These are phyloP conservation scores for Mnemiopsis leidyi DNA, from an alignment of 37 sponge, comb jelly and placozoan species.

Conservation along the genomic window DNA sequence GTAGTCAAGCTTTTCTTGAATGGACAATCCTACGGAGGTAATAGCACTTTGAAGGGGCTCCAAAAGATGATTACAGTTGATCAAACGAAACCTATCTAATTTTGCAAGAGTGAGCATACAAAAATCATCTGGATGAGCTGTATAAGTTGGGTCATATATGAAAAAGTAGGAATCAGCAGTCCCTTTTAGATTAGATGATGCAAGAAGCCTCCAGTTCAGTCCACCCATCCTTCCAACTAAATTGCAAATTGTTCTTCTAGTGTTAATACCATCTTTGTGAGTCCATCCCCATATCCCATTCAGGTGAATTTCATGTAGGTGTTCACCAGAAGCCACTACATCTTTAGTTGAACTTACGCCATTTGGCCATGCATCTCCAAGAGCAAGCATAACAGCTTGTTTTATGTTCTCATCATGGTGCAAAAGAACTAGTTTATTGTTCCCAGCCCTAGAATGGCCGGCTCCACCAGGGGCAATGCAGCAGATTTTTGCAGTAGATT, in stretches of 20 bases:
- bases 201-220: conserved; percentile 30
- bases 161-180: neutral
- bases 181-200: conserved; percentile 3
- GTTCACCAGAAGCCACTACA: neutral
- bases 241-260: conserved; percentile 16
- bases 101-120: neutral
- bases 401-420: conserved; percentile 51
- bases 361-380: neutral
- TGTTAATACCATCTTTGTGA: conserved; percentile 43
- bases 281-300: conserved; percentile 1
- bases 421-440: neutral
- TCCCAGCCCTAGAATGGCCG: neutral
- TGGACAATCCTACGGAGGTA: neutral
- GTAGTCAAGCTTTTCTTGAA: conserved; percentile 27
- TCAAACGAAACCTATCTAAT: conserved; percentile 9
- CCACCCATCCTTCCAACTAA: conserved; percentile 45
- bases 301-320: neutral
- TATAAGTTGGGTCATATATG: conserved; percentile 18
- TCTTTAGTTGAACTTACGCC: neutral
- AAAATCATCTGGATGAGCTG: conserved; percentile 24
- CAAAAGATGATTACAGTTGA: conserved; percentile 25
- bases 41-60: neutral
- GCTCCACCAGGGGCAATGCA: conserved; percentile 30
- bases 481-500: neutral
- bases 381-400: conserved; percentile 3